phyloP scores from a whole-genome alignment of 1,140 invertebrate species.

The Drosophila kepulauana region DNA sequence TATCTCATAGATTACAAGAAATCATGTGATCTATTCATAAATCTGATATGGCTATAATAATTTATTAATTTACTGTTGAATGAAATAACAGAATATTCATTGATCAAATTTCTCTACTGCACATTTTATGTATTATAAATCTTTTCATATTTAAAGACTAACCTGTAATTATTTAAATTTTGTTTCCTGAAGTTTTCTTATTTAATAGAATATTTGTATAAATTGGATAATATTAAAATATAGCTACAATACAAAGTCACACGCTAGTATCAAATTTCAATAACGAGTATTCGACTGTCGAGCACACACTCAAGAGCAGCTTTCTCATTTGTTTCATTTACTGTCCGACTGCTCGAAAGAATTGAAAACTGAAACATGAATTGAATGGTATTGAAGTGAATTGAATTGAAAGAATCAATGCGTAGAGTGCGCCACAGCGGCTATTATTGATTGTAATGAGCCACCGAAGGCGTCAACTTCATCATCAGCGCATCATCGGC shows the following conservation, averaged over 20 bases:
- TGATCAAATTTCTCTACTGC: no score
- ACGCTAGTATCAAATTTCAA: background rate
- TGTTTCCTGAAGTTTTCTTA: no score
- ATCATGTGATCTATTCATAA: no score
- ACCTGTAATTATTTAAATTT: no score
- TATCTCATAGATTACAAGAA: no score
- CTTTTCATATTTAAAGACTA: no score
- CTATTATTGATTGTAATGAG: conserved; percentile 82
- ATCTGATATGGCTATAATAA: no score
- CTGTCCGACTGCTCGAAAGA: conserved; percentile 27
- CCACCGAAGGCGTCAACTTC: conserved; percentile 80
- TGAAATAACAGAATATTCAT: no score
- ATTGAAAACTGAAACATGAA: conserved; percentile 6
- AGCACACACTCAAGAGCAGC: background rate
- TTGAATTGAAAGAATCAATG: conserved; percentile 68
- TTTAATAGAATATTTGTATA: no score
- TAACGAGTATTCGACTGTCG: background rate
- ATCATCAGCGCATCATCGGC: conserved; percentile 42
- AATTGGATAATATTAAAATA: background rate
- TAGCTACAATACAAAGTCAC: no score
- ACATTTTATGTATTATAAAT: no score
- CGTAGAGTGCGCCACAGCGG: conserved; percentile 58
- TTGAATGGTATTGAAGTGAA: conserved; percentile 20
- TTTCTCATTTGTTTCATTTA: conserved; percentile 46
- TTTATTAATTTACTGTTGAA: no score